Base-by-base conservation (phyloP, 2,797 vertebrate genomes). In the Acanthis flammea region DNA sequence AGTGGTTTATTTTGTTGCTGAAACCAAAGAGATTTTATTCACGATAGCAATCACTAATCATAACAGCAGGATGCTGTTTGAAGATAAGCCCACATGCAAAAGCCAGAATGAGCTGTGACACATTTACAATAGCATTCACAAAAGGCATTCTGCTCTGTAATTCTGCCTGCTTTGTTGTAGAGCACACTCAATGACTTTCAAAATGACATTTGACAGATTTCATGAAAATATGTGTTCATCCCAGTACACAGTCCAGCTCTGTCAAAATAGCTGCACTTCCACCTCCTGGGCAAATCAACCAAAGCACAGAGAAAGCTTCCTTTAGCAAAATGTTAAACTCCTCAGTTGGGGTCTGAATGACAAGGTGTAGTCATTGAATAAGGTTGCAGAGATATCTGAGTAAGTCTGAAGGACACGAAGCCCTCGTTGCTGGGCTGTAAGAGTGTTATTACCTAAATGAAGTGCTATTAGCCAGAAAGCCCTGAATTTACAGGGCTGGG, bases 1-100 rank as follows among this genome's bases (percentile, higher is more conserved):
- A 88, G n/a, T 78, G 54, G 48, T 88, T 96, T 95, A 58, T 95
- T 96, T 95, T 88, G 70, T 74, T 93, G 63, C 66, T 83, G 78
- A 90, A 91, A 88, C 30, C 74, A 90, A 79, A 78, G 62, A 77
- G 70, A 75, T 93, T 88, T 88, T 50, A 86, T 75, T 86, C 75
- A 66, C 0, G 47, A 96, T 86, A 95, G 73, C 68, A 72, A 71
- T 82, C 19, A 7, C 72, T 93, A 80, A 72, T 89, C 72, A 50
- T 68, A 95, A 68, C 71, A 67, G 91, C 77, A 72, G 86, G 93
- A 85, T 72, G 57, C 81, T 83, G 10, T 68, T 95, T 91, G 83
- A 66, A 96, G 86, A 87, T 45, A 88, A 96, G 47, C 86, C 88
- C 51, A 30, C 85, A 45, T 27, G 87, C 70, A 92, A 74, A 68